Conservation (phyloP, 2,888 invertebrate genomes). For the Calameuta pallipes region DNA sequence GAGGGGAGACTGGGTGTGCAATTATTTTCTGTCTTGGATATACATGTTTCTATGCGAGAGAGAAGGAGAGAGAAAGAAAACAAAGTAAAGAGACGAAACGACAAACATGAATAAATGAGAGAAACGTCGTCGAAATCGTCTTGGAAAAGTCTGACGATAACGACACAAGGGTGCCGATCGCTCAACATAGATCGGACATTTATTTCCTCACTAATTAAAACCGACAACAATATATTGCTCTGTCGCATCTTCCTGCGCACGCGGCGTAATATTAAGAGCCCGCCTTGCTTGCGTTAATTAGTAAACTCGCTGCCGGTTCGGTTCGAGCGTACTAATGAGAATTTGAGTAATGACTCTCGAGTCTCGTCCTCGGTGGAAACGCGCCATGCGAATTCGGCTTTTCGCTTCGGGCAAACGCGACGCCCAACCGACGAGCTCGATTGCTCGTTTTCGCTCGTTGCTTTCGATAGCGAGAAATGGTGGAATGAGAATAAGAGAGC, state of each 20-base stretch:
- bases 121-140: neutral
- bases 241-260: constrained; percentile 33
- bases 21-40: neutral
- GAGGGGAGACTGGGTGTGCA: neutral
- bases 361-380: constrained; percentile 33
- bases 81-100: neutral
- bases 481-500: neutral
- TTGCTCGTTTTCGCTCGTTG: neutral
- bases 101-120: neutral
- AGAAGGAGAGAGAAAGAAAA: neutral
- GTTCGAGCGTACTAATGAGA: constrained; percentile 56
- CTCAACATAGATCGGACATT: constrained; percentile 38
- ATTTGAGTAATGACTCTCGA: constrained; percentile 60
- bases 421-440: neutral
- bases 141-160: neutral
- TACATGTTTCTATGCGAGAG: neutral
- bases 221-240: constrained; percentile 46
- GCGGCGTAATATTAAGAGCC: constrained; percentile 45
- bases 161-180: constrained; percentile 18
- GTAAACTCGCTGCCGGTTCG: constrained; percentile 55
- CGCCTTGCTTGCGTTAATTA: constrained; percentile 56
- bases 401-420: neutral
- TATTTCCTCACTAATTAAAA: constrained; percentile 47
- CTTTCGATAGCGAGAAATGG: neutral
- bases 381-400: neutral